phyloP scores from a whole-genome alignment of 2,797 vertebrate species.

The Notamacropus eugenii region DNA sequence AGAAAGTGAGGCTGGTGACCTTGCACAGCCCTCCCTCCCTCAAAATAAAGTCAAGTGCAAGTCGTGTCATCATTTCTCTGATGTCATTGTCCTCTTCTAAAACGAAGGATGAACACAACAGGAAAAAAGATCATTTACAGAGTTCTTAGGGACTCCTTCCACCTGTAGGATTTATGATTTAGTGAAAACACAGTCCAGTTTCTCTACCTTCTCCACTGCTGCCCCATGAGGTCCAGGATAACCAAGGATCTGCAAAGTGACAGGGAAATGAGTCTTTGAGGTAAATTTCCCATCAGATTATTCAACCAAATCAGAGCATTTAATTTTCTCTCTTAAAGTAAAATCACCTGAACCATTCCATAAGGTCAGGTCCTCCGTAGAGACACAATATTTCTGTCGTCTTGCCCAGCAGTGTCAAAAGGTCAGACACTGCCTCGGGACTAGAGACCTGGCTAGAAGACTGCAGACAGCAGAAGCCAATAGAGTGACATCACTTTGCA shows the following conservation, averaged over 20 bases:
- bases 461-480: background rate
- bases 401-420: background rate
- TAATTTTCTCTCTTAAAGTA: conserved; percentile 60
- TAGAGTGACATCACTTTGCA: conserved; percentile 20
- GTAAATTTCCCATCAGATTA: conserved; percentile 31
- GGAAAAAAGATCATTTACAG: background rate
- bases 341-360: conserved; percentile 43
- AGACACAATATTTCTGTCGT: background rate
- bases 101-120: no score
- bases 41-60: no score
- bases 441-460: background rate
- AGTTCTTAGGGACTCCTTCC: background rate
- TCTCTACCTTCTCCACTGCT: background rate
- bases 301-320: conserved; percentile 32
- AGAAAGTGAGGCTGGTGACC: no score
- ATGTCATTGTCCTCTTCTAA: no score
- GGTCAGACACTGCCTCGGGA: conserved; percentile 15
- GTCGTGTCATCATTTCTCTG: no score
- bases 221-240: background rate
- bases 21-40: no score
- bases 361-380: conserved; percentile 17
- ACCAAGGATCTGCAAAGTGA: conserved; percentile 40
- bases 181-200: background rate
- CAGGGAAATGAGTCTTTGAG: conserved; percentile 33
- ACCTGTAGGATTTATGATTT: background rate